These are phyloP conservation scores for Falco biarmicus DNA, from an alignment of 2,797 vertebrate genomes.

Conservation along the genomic window DNA sequence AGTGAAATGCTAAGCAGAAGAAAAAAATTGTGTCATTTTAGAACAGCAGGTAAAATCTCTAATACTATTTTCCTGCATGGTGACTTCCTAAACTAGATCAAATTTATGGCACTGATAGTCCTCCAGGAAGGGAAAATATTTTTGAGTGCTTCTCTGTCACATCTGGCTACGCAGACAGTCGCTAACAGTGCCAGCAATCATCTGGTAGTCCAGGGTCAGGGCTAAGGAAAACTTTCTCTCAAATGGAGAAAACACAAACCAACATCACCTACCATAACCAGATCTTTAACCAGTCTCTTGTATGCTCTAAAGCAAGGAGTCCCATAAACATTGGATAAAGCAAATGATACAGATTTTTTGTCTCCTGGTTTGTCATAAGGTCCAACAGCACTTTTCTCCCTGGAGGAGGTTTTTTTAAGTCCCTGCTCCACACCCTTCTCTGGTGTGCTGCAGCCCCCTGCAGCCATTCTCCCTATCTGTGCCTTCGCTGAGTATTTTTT, in stretches of 20 bases:
- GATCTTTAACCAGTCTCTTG: not conserved
- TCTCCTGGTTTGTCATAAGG: not conserved
- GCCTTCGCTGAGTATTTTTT: not conserved
- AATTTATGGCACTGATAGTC: not conserved
- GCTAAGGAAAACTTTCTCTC: not conserved
- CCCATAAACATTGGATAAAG: not conserved
- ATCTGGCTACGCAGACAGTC: not conserved
- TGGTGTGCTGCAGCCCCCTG: not conserved
- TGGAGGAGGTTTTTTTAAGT: not conserved
- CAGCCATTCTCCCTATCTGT: not conserved
- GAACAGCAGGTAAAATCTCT: not conserved
- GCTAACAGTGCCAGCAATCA: not conserved
- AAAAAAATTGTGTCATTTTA: not conserved
- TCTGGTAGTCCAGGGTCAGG: not conserved
- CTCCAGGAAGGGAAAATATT: not conserved
- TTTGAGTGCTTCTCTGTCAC: not conserved
- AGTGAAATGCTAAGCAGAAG: not conserved
- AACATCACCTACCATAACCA: not conserved
- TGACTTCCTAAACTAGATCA: not conserved
- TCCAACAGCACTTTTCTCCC: not conserved
- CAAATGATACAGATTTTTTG: not conserved
- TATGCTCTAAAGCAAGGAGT: not conserved
- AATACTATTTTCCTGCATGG: not conserved
- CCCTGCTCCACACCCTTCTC: not conserved
- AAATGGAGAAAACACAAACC: not conserved